Percentiles rank a stretch among this genome's conserved stretches.
phyloP scores from a whole-genome alignment of 2,888 invertebrate genomes.

The Tenthredo scrophulariae region DNA sequence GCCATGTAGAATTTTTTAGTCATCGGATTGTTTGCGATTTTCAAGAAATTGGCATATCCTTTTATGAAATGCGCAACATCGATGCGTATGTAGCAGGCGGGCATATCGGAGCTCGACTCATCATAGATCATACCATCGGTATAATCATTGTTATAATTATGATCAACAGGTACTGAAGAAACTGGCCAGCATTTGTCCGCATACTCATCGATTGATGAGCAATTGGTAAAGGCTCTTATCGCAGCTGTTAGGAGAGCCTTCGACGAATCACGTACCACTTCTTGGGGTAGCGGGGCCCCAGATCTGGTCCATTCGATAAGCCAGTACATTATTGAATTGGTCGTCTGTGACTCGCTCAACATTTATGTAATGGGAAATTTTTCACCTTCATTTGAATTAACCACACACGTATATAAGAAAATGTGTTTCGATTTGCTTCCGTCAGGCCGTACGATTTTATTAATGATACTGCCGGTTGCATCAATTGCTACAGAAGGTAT shows the following conservation, averaged over 20 bases:
- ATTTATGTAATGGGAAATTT: not conserved
- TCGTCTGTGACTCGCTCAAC: slow-evolving; percentile 5
- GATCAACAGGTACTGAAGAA: not conserved
- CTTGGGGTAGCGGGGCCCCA: slow-evolving; percentile 11
- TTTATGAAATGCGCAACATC: slow-evolving; percentile 60
- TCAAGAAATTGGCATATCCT: slow-evolving; percentile 54
- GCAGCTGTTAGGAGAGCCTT: not conserved
- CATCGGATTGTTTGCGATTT: slow-evolving; percentile 39
- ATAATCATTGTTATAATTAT: not conserved
- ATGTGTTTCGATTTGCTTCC: not conserved
- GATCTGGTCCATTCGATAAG: slow-evolving; percentile 25
- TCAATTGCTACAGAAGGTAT: not conserved
- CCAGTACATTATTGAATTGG: slow-evolving; percentile 19
- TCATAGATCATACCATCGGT: slow-evolving; percentile 54
- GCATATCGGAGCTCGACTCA: slow-evolving; percentile 39
- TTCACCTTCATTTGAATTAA: not conserved
- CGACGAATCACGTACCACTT: slow-evolving; percentile 10
- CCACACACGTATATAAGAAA: slow-evolving; percentile 19
- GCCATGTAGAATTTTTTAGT: slow-evolving; percentile 56
- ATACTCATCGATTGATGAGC: slow-evolving; percentile 11
- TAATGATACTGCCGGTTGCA: not conserved
- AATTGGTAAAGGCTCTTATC: not conserved
- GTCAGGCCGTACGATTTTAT: not conserved
- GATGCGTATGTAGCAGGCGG: slow-evolving; percentile 56
- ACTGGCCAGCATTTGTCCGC: not conserved